These are phyloP conservation scores for Naso thynnoides DNA, from an alignment of 2,797 vertebrate species.

Conservation along the genomic window DNA sequence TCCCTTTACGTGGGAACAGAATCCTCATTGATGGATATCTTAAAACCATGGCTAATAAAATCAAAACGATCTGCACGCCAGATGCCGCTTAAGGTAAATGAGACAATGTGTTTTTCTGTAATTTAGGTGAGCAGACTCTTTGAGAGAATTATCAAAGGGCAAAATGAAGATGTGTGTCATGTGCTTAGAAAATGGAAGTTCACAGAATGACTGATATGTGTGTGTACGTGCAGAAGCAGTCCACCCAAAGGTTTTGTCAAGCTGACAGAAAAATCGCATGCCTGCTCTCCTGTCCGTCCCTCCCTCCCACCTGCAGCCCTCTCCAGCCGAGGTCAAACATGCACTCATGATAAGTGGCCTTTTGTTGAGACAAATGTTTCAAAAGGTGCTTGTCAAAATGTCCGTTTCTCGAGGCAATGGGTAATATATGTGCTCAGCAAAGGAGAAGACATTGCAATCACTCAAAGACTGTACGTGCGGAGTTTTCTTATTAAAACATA, in stretches of 20 bases:
- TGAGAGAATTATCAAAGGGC: background rate
- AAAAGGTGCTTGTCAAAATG: slow-evolving; percentile 68
- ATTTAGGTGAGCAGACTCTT: background rate
- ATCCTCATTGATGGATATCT: background rate
- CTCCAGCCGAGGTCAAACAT: slow-evolving; percentile 57
- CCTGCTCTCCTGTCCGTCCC: slow-evolving; percentile 23
- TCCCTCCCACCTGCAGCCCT: slow-evolving; percentile 31
- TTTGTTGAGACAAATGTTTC: slow-evolving; percentile 69
- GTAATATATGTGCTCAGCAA: slow-evolving; percentile 68
- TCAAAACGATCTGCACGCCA: background rate
- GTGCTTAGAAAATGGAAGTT: slow-evolving; percentile 30
- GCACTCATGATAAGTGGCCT: slow-evolving; percentile 58
- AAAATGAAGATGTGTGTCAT: background rate
- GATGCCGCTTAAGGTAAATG: background rate
- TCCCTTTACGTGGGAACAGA: background rate
- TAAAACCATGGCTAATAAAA: background rate
- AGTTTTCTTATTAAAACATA: slow-evolving; percentile 65
- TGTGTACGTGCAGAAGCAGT: slow-evolving; percentile 30
- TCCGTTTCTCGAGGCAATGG: slow-evolving; percentile 45
- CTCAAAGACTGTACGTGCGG: slow-evolving; percentile 40
- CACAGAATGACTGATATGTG: slow-evolving; percentile 28
- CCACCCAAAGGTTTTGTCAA: slow-evolving; percentile 7
- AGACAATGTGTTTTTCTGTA: background rate
- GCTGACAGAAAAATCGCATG: slow-evolving; percentile 18
- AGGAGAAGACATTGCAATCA: slow-evolving; percentile 46